phyloP scores from a whole-genome alignment of 2,888 invertebrate genomes.

The Drosophila dives region DNA sequence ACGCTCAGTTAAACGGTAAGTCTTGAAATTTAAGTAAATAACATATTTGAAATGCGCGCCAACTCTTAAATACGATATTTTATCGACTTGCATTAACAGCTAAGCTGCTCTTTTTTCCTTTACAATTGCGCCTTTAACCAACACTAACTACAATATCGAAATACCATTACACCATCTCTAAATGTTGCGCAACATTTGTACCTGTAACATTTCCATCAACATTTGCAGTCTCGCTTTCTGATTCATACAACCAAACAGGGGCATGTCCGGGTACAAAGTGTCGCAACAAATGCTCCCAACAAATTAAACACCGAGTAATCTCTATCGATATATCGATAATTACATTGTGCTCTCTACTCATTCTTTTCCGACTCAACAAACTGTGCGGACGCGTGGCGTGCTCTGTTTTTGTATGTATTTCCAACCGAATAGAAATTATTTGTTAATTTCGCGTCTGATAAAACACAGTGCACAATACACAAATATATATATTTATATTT shows the following conservation, averaged over 20 bases:
- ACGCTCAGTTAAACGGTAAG: background rate
- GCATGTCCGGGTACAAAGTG: background rate
- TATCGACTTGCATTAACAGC: background rate
- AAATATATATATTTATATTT: slow-evolving; percentile 11
- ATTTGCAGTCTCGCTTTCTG: slow-evolving; percentile 9
- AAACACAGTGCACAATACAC: slow-evolving; percentile 9
- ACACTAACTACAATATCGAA: slow-evolving; percentile 1
- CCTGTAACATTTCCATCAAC: slow-evolving; percentile 21
- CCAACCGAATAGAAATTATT: slow-evolving; percentile 39
- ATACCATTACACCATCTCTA: slow-evolving; percentile 23
- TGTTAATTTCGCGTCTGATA: slow-evolving; percentile 25
- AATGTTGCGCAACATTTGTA: slow-evolving; percentile 15
- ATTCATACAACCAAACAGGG: background rate
- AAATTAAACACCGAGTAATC: slow-evolving; percentile 5
- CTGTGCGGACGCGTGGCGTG: slow-evolving; percentile 62
- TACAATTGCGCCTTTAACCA: background rate
- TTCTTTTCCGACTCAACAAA: slow-evolving; percentile 59
- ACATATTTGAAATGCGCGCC: slow-evolving; percentile 12
- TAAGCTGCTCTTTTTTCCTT: slow-evolving; percentile 16
- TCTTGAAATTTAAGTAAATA: background rate
- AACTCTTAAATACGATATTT: background rate
- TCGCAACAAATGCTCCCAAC: slow-evolving; percentile 26
- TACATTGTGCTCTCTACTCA: slow-evolving; percentile 34
- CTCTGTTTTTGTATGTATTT: slow-evolving; percentile 62
- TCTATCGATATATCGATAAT: slow-evolving; percentile 47